Evolutionary conservation across 2,888 invertebrate species (phyloP).

Genomic region (Andrena minutula): DNA sequence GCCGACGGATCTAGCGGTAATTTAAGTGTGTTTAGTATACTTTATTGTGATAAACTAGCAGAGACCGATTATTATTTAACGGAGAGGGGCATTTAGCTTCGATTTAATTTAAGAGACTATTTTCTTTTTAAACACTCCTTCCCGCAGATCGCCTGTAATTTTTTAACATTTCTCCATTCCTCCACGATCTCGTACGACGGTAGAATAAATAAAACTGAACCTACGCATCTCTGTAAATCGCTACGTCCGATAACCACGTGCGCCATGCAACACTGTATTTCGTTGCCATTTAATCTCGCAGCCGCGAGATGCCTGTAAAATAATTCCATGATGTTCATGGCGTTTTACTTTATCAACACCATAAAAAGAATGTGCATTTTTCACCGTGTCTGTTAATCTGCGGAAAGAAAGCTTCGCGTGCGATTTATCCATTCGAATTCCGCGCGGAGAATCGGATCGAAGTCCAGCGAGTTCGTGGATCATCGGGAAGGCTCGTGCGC

Average conservation of each 20-base stretch:
- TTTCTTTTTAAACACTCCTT: not conserved
- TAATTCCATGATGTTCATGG: constrained; percentile 3
- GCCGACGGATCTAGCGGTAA: constrained; percentile 11
- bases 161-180: constrained; percentile 4
- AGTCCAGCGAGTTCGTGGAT: constrained; percentile 36
- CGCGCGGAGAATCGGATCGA: not conserved
- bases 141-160: constrained; percentile 1
- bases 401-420: not conserved
- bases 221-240: not conserved
- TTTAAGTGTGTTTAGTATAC: constrained; percentile 15
- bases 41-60: constrained; percentile 17
- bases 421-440: not conserved
- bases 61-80: constrained; percentile 11
- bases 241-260: not conserved
- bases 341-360: not conserved
- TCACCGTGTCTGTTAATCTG: too few species aligned
- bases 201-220: not conserved
- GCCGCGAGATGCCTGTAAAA: not conserved
- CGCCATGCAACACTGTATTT: constrained; percentile 3
- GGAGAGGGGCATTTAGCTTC: not conserved
- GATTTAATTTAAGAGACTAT: constrained; percentile 12
- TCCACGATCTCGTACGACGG: constrained; percentile 6
- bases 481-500: constrained; percentile 32
- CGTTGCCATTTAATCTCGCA: constrained; percentile 10
- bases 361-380: not conserved